Evolutionary conservation across 2,888 invertebrate species (phyloP).

Genomic region (Beris morrisii): DNA sequence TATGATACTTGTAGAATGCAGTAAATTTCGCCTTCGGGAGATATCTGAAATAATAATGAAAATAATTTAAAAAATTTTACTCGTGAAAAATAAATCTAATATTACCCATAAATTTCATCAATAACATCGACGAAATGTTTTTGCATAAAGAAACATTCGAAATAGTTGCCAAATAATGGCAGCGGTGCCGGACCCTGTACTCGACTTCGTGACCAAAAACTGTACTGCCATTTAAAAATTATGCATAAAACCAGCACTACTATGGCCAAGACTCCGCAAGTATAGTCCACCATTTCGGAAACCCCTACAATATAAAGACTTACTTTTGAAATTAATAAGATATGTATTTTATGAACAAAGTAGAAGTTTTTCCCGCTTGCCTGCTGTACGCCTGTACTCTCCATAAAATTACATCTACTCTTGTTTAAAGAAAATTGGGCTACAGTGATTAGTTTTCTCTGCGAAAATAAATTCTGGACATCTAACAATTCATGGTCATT

Average conservation of each 20-base stretch:
- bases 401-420: no score
- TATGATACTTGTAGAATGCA: constrained; percentile 38
- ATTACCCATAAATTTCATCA: constrained; percentile 38
- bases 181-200: constrained; percentile 36
- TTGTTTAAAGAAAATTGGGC: no score
- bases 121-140: constrained; percentile 38
- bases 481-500: no score
- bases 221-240: constrained; percentile 37
- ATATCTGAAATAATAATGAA: constrained; percentile 26
- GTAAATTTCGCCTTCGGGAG: constrained; percentile 37
- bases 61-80: not conserved
- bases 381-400: no score
- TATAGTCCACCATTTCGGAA: constrained; percentile 8
- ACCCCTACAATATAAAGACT: no score
- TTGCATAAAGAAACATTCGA: constrained; percentile 39
- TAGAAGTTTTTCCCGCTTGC: no score
- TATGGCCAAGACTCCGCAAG: constrained; percentile 6
- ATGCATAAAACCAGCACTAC: constrained; percentile 29
- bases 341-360: no score
- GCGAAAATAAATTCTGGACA: no score
- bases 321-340: no score
- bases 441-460: no score
- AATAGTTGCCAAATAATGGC: constrained; percentile 39
- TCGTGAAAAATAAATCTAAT: not conserved
- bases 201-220: constrained; percentile 34